A percentile compares a stretch with the other conserved stretches of the same genome.
Evolutionary conservation across 2,888 invertebrate genomes (phyloP).

Genomic region (Morinoia aosen): DNA sequence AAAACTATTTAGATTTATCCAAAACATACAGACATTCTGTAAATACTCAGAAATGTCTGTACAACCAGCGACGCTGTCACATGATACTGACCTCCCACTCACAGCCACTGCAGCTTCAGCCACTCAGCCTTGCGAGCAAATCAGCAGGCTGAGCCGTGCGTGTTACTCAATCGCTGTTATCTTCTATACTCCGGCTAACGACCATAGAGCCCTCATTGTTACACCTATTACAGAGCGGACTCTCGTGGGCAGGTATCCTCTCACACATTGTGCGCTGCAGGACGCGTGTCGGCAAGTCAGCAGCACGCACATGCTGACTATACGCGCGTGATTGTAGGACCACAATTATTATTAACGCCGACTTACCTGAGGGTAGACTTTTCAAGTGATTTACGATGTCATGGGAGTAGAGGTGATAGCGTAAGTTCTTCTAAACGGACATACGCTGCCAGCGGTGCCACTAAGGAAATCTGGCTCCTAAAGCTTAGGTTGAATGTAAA

Average conservation of each 20-base stretch:
- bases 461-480: too few species aligned
- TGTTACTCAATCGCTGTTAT: not conserved
- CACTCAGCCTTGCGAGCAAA: conserved; percentile 1
- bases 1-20: not conserved
- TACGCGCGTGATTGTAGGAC: too few species aligned
- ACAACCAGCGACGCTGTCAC: not conserved
- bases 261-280: not conserved
- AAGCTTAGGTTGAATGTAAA: too few species aligned
- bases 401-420: too few species aligned
- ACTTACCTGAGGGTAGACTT: too few species aligned
- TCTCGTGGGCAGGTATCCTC: not conserved
- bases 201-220: not conserved
- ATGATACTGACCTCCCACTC: conserved; percentile 9
- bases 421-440: too few species aligned
- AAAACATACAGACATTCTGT: not conserved
- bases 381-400: too few species aligned
- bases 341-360: too few species aligned
- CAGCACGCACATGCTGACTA: too few species aligned
- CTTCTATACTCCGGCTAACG: not conserved
- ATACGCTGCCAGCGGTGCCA: too few species aligned
- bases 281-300: too few species aligned
- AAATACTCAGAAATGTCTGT: not conserved
- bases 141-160: not conserved
- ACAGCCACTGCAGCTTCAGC: conserved; percentile 25
- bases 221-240: not conserved